A percentile compares a stretch with the other conserved stretches of the same genome.
Conservation (phyloP, 2,113 vertebrate species). For the Pygathrix nemaeus region DNA sequence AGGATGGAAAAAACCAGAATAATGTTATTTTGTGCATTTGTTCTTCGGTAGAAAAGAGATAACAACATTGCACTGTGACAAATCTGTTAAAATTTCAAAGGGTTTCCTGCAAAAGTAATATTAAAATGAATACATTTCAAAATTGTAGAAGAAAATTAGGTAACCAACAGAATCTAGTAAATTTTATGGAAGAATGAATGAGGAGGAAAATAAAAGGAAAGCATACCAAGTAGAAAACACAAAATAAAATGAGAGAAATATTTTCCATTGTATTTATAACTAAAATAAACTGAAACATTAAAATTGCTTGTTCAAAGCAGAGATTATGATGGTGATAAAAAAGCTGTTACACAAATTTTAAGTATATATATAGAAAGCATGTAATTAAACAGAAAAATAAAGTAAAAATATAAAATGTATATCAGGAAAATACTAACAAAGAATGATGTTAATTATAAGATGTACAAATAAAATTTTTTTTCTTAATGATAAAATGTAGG, state of each 20-base stretch:
- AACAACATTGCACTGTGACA: background rate
- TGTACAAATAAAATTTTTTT: background rate
- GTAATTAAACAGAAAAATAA: background rate
- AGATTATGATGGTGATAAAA: background rate
- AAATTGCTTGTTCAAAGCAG: background rate
- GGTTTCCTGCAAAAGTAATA: background rate
- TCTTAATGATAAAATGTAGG: background rate
- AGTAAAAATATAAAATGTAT: background rate
- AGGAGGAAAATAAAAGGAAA: background rate
- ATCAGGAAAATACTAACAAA: background rate
- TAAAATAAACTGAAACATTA: background rate
- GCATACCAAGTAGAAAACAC: background rate
- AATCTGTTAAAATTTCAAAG: background rate
- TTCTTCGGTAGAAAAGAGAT: background rate
- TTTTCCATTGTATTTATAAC: background rate
- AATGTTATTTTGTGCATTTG: background rate
- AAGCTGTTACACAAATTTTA: background rate
- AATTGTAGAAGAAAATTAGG: background rate
- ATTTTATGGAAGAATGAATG: background rate
- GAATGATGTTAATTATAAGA: background rate
- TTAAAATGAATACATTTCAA: background rate
- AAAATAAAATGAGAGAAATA: background rate
- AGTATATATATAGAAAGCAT: background rate
- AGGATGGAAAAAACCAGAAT: background rate
- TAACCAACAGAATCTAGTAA: background rate